A percentile compares a stretch with the other conserved stretches of the same genome.
These are phyloP conservation scores for Cladorhizidae sp. DNA, from an alignment of 37 sponge, comb jelly and placozoan genomes.

Conservation along the genomic window DNA sequence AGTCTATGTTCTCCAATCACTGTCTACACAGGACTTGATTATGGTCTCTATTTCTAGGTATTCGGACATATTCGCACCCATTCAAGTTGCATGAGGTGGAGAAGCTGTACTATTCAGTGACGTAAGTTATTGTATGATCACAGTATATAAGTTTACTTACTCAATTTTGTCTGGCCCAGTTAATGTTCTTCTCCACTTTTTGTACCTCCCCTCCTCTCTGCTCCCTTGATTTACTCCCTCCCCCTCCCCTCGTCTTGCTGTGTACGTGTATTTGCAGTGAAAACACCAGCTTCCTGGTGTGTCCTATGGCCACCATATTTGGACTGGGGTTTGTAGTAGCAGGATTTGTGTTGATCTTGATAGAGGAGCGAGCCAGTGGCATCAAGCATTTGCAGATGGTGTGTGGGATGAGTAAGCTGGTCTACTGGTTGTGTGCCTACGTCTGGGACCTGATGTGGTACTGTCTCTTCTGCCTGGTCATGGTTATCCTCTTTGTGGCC, in stretches of 20 bases:
- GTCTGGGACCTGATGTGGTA: slow-evolving; percentile 84
- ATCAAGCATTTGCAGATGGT: slow-evolving; percentile 82
- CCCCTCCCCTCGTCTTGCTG: too few relatives aligned
- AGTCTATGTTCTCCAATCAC: too few relatives aligned
- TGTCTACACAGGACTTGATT: too few relatives aligned
- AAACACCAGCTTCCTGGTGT: slow-evolving; percentile 56
- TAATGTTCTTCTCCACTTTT: too few relatives aligned
- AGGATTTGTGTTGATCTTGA: slow-evolving; percentile 73
- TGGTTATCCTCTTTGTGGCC: slow-evolving; percentile 38
- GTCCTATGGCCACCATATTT: slow-evolving; percentile 81
- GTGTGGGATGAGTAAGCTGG: slow-evolving; percentile 75
- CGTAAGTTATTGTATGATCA: slow-evolving; percentile 2
- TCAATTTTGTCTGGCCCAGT: too few relatives aligned
- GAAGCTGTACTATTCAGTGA: slow-evolving; percentile 46
- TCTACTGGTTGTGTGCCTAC: slow-evolving; percentile 87
- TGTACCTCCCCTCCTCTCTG: too few relatives aligned
- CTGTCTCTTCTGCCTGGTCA: slow-evolving; percentile 11
- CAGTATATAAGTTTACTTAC: too few relatives aligned
- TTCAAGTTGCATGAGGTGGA: slow-evolving; percentile 38
- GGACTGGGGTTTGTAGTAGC: slow-evolving; percentile 84
- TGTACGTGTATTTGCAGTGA: slow-evolving; percentile 37
- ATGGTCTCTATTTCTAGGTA: slow-evolving; percentile 24
- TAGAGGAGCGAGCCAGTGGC: slow-evolving; percentile 80
- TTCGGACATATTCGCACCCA: slow-evolving; percentile 63
- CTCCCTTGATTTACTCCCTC: too few relatives aligned